These are phyloP conservation scores for Calliopsis andreniformis DNA, from an alignment of 1,140 invertebrate species.

Conservation along the genomic window DNA sequence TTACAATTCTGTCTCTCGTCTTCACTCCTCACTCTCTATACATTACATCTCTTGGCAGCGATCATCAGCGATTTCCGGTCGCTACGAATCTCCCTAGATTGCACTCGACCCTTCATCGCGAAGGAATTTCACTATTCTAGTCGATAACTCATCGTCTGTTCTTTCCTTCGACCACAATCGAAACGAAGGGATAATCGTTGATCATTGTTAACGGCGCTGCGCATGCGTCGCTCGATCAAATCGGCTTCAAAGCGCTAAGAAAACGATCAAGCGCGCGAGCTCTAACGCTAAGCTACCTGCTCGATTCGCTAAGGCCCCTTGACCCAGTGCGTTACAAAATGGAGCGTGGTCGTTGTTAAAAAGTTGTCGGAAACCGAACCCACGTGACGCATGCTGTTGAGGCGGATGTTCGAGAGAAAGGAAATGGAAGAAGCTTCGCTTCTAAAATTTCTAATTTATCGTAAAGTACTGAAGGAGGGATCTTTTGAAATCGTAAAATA, in stretches of 20 bases:
- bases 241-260: constrained; percentile 15
- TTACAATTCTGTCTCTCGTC: not conserved
- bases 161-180: no score
- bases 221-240: not conserved
- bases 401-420: not conserved
- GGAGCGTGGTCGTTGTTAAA: constrained; percentile 13
- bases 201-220: constrained; percentile 1
- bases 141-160: not conserved
- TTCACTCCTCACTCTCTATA: not conserved
- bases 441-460: not conserved
- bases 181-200: no score
- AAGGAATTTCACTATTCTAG: not conserved
- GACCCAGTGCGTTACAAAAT: constrained; percentile 47
- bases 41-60: not conserved
- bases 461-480: not conserved
- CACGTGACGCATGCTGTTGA: no score
- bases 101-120: constrained; percentile 10
- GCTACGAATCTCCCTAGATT: constrained; percentile 8
- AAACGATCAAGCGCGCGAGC: constrained; percentile 47
- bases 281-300: constrained; percentile 43
- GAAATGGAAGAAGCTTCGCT: not conserved
- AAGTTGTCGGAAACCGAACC: constrained; percentile 10
- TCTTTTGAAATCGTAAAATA: not conserved
- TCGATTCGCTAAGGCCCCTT: constrained; percentile 44
- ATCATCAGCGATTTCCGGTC: not conserved